Conservation (phyloP, 2,797 vertebrate species). For the Hybognathus amarus region DNA sequence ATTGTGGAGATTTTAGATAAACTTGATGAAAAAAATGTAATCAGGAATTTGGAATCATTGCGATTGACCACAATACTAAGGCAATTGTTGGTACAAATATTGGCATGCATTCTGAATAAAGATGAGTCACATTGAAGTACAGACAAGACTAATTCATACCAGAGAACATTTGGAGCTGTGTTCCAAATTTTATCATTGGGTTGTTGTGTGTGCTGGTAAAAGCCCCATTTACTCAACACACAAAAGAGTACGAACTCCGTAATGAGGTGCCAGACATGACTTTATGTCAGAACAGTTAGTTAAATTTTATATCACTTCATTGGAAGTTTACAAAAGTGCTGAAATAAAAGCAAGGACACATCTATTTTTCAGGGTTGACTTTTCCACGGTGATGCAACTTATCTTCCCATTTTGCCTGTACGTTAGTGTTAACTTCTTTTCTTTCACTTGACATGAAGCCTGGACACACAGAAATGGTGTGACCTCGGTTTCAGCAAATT, state of each 20-base stretch:
- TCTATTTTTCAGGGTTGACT: background rate
- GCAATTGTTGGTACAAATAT: slow-evolving; percentile 64
- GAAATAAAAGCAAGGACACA: slow-evolving; percentile 2
- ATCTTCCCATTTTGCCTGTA: background rate
- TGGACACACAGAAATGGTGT: slow-evolving; percentile 58
- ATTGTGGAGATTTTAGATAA: slow-evolving; percentile 58
- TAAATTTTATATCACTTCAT: slow-evolving; percentile 11
- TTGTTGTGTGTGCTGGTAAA: slow-evolving; percentile 27
- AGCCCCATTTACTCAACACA: slow-evolving; percentile 47
- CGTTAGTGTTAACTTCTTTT: background rate
- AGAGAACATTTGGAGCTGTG: slow-evolving; percentile 58
- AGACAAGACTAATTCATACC: slow-evolving; percentile 49
- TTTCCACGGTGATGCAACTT: background rate
- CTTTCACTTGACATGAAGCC: slow-evolving; percentile 19
- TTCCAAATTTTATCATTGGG: slow-evolving; percentile 50
- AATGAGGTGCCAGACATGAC: slow-evolving; percentile 23
- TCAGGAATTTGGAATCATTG: background rate
- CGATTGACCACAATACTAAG: slow-evolving; percentile 59
- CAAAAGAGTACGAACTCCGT: background rate
- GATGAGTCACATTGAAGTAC: slow-evolving; percentile 59
- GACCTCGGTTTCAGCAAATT: slow-evolving; percentile 75
- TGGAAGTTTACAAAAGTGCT: background rate
- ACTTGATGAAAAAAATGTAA: slow-evolving; percentile 54
- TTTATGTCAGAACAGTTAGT: slow-evolving; percentile 19
- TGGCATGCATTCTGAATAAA: slow-evolving; percentile 69